Percentiles rank a stretch among this genome's conserved stretches.
These are phyloP conservation scores for Atherix ibis DNA, from an alignment of 2,888 invertebrate species.

Conservation along the genomic window DNA sequence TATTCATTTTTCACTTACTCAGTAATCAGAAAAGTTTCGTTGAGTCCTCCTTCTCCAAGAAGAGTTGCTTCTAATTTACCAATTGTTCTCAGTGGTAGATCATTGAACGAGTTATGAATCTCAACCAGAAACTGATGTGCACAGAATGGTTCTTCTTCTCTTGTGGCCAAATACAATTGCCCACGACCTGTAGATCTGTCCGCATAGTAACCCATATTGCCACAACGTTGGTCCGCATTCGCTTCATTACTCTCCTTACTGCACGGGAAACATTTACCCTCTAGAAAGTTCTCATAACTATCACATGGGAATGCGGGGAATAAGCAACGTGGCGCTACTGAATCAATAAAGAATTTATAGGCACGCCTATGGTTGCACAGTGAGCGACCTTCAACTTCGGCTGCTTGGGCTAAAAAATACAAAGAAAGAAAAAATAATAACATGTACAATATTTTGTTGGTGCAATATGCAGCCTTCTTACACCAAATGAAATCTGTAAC, in stretches of 20 bases:
- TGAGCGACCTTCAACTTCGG: constrained; percentile 69
- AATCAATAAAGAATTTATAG: constrained; percentile 88
- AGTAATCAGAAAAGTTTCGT: constrained; percentile 79
- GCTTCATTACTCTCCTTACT: constrained; percentile 26
- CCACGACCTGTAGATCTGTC: constrained; percentile 70
- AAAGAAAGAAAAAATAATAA: not conserved
- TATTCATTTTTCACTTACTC: too few relatives aligned
- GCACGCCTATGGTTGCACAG: constrained; percentile 87
- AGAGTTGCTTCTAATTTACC: constrained; percentile 67
- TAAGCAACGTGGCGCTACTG: constrained; percentile 76
- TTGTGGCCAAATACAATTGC: constrained; percentile 73
- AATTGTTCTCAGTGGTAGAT: constrained; percentile 40
- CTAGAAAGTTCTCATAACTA: constrained; percentile 67
- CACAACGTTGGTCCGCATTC: constrained; percentile 46
- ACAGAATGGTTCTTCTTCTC: constrained; percentile 86
- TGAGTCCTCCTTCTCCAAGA: constrained; percentile 64
- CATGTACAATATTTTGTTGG: not conserved
- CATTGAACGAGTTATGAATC: constrained; percentile 56
- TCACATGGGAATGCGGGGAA: constrained; percentile 84
- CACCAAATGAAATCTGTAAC: constrained; percentile 80
- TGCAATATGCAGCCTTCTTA: constrained; percentile 34
- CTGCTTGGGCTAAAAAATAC: constrained; percentile 37
- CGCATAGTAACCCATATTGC: constrained; percentile 89
- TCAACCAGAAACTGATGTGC: constrained; percentile 79
- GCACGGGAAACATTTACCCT: constrained; percentile 62